phyloP scores from a whole-genome alignment of 2,113 vertebrate genomes.

The Petromus typicus region DNA sequence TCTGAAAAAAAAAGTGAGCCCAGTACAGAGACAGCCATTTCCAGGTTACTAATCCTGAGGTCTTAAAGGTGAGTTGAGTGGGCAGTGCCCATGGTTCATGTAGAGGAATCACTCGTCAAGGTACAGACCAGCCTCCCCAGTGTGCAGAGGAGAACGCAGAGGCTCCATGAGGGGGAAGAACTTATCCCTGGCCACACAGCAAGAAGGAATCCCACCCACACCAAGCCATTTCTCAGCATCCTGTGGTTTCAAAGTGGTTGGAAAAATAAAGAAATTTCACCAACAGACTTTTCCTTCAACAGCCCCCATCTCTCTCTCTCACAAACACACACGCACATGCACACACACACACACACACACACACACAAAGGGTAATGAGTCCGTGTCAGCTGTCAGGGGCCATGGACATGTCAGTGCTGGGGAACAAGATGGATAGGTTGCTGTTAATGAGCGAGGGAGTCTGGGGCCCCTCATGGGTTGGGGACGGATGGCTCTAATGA shows the following conservation, averaged over 20 bases:
- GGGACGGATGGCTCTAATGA: background rate
- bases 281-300: background rate
- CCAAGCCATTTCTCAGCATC: background rate
- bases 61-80: background rate
- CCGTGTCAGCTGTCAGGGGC: background rate
- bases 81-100: too few species aligned
- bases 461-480: background rate
- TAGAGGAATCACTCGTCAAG: background rate
- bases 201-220: fast-evolving
- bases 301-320: too few species aligned
- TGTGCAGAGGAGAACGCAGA: too few species aligned
- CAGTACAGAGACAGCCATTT: fast-evolving
- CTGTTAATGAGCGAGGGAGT: slow-evolving; percentile 38
- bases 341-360: background rate
- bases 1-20: too few species aligned
- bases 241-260: background rate
- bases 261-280: background rate
- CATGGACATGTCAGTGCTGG: background rate
- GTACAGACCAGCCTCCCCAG: background rate
- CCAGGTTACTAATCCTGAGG: background rate
- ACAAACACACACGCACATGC: background rate
- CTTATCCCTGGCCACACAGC: background rate
- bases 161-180: background rate
- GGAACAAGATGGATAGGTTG: slow-evolving; percentile 39
- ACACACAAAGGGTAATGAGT: background rate